These are phyloP conservation scores for Paragorgia papillata DNA, from an alignment of 92 coral and sea anemone genomes.

Conservation along the genomic window DNA sequence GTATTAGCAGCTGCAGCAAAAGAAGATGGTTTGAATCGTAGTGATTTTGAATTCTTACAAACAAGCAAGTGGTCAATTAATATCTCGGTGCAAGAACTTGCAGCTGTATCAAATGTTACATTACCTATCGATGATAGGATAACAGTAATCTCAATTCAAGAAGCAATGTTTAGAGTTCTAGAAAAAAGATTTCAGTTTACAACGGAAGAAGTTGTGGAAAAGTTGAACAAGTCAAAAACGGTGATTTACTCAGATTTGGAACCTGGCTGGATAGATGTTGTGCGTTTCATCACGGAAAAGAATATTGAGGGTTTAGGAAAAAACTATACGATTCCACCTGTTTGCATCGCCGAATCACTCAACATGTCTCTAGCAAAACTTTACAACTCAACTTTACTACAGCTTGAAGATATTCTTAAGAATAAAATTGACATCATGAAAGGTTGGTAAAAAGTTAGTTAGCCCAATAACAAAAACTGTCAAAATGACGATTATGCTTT, in stretches of 20 bases:
- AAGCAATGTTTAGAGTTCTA: constrained; percentile 37
- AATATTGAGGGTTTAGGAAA: constrained; percentile 6
- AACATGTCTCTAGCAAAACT: constrained; percentile 22
- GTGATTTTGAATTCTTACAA: constrained; percentile 11
- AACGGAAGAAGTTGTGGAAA: constrained; percentile 31
- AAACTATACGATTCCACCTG: constrained; percentile 24
- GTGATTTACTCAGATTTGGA: constrained; percentile 25
- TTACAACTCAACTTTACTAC: constrained; percentile 29
- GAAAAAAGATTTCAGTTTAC: constrained; percentile 35
- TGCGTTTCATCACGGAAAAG: constrained; percentile 26
- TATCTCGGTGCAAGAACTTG: constrained; percentile 18
- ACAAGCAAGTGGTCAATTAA: constrained; percentile 38
- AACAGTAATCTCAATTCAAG: constrained; percentile 2
- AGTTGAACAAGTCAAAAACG: not conserved
- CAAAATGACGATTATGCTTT: too few relatives aligned
- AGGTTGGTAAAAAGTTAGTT: constrained; percentile 9
- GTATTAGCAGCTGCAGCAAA: constrained; percentile 1
- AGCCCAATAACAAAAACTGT: not conserved
- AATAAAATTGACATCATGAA: constrained; percentile 16
- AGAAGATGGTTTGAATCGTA: not conserved
- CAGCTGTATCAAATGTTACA: constrained; percentile 17
- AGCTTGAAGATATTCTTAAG: constrained; percentile 29
- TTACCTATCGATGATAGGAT: constrained; percentile 5
- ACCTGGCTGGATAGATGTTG: constrained; percentile 33
- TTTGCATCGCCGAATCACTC: constrained; percentile 34